These are phyloP conservation scores for Epicauta chinensis DNA, from an alignment of 1,140 invertebrate species.

Conservation along the genomic window DNA sequence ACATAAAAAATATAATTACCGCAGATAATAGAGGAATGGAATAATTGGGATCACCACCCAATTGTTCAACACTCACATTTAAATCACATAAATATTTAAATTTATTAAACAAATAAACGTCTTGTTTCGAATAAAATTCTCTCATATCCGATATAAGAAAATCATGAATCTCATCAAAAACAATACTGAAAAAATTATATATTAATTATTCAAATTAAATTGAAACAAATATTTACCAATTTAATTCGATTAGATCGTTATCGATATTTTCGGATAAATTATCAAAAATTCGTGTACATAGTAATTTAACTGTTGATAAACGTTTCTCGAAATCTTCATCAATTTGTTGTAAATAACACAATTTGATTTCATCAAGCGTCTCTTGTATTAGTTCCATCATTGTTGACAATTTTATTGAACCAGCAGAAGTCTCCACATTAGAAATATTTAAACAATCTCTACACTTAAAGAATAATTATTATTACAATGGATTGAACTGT, in stretches of 20 bases:
- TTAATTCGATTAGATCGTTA: conserved; percentile 1
- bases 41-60: conserved; percentile 25
- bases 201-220: conserved; percentile 9
- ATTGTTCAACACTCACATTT: conserved; percentile 25
- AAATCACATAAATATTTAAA: conserved; percentile 21
- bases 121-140: conserved; percentile 16
- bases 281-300: neutral
- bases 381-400: no score
- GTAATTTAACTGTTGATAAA: neutral
- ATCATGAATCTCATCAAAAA: conserved; percentile 26
- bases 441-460: no score
- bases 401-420: no score
- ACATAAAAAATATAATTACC: conserved; percentile 21
- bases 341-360: neutral
- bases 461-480: no score
- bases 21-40: conserved; percentile 26
- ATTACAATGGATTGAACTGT: neutral
- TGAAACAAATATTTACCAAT: neutral
- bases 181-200: conserved; percentile 21
- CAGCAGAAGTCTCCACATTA: no score
- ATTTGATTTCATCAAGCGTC: neutral
- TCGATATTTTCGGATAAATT: neutral
- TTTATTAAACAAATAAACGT: conserved; percentile 23
- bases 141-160: conserved; percentile 18
- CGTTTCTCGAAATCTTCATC: neutral